Evolutionary conservation across 2,888 invertebrate genomes (phyloP), one percentile per base, ranked within the genome.

Genomic region (Lamellibrachia satsuma): DNA sequence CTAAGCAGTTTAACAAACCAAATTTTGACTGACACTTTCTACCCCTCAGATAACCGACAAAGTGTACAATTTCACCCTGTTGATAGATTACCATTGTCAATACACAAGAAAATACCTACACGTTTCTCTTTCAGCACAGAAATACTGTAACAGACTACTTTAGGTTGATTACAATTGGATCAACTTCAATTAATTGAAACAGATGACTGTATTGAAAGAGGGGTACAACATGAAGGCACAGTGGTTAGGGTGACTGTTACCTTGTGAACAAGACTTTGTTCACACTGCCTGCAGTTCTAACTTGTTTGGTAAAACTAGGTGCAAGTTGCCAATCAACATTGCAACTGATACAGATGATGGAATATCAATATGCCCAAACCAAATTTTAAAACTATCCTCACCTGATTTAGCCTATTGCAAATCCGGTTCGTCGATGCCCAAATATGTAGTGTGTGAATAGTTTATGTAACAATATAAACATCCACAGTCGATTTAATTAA

Each of bases 81-180:
- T 3, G n/a, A 22, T 75, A 75, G 75, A 22, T 75, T 75, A 75
- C 75, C 75, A 11, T 75, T 75, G 75, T 75, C 15, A 75, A 75
- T 22, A 3, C 22, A 75, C 75, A 75, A 75, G 75, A 22, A 75
- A 15, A 75, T 15, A 75, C 75, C 15, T 75, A 75, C 75, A 75
- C 0, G 11, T 75, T 75, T 15, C 22, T 75, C 75, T 22, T 15
- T n/a, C 15, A 75, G 75, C 15, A 6, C n/a, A 75, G 75, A 75
- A 15, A 75, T n/a, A 75, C 75, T 75, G 75, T 75, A 75, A 75
- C 75, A 15, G 6, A 75, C 22, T n/a, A 75, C 75, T 22, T 75
- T 75, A 75, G n/a, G 75, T 75, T 75, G 75, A 75, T 75, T 75
- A 75, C 75, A 75, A 75, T 75, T 75, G 75, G 75, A 75, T 75